Evolutionary conservation across 1,140 invertebrate species (phyloP), one percentile per base, ranked within the genome.

Genomic region (Drosophila tristis): DNA sequence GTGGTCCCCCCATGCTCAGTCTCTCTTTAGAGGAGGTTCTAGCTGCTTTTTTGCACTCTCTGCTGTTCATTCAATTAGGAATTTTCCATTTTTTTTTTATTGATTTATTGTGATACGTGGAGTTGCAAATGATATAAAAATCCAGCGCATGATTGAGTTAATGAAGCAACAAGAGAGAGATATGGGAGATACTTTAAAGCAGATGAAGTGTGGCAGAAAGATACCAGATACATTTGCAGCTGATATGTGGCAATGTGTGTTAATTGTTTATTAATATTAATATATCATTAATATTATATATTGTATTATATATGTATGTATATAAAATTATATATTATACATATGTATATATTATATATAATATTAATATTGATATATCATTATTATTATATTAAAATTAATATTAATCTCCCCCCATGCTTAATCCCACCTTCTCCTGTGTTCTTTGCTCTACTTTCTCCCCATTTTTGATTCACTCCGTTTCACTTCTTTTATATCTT

Each of bases 81-180:
- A 87, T 72, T 86, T 39, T 13, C 11, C 35, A 39, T 39, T 39
- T 39, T 35, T 35, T 39, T 39, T 82, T 86, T 86, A 86, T 86
- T 81, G 82, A 82, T 74, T 62, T 87, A 74, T 86, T 86, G 75
- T 81, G 78, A 48, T 74, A 60, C 47, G 11, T 4, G 11, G 61
- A 67, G 62, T 67, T 58, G 50, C 35, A 50, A 76, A 67, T 60
- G 50, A 13, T 39, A 13, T 13, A 39, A 11, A 66, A 76, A 75
- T 66, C 76, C 62, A 45, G 39, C 45, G 58, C 56, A 51, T 50
- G 65, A 63, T 57, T 68, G 48, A 26, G 48, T 65, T 66, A 74
- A 74, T 74, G 60, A 61, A 50, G 43, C 26, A 29, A 16, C 16
- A 48, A 44, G 20, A 5, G 5, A 5, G n/a, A 47, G 29, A 47